Evolutionary conservation across 1,140 invertebrate species (phyloP), one percentile per base, ranked within the genome.

Genomic region (Zelostemma sp.): DNA sequence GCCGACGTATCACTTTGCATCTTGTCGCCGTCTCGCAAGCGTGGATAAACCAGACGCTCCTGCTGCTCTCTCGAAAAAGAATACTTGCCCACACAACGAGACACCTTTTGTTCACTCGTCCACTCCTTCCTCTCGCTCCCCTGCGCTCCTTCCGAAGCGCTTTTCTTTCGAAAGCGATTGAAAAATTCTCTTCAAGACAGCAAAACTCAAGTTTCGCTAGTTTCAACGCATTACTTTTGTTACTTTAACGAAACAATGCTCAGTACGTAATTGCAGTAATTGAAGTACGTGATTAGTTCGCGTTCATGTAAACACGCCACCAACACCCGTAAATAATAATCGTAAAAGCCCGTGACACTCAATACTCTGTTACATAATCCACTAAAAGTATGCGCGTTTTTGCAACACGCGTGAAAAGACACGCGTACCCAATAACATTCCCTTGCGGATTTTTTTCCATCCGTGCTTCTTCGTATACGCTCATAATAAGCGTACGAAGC

Each of bases 1-100:
- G 56, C 48, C 53, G 63, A 64, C 21, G 57, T 68, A 68, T 68
- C 67, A 56, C 53, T 72, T 59, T 68, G 57, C 56, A 74, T 74
- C 59, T 68, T 51, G 72, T n/a, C n/a, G n/a, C n/a, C n/a, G n/a
- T 72, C 64, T 53, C 25, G 43, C 21, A 48, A 28, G n/a, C 16
- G n/a, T 28, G 45, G 21, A 48, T 47, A 46, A 46, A 17, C 43
- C 43, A 19, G 43, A 46, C 16, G 43, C 18, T 19, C 9, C 17
- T 46, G 43, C 17, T 46, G 17, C 43, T 11, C 43, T n/a, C 35
- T 38, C 35, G 35, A 38, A 38, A 46, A 46, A 46, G 14, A 46
- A 46, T 46, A 46, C 43, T 18, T 46, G 43, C 17, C 17, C 43
- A 46, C 40, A 46, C 8, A 19, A 46, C 43, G 21, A 14, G 15